Evolutionary conservation across 2,888 invertebrate species (phyloP), one percentile per base, ranked within the genome.

Genomic region (Proisotoma minuta): DNA sequence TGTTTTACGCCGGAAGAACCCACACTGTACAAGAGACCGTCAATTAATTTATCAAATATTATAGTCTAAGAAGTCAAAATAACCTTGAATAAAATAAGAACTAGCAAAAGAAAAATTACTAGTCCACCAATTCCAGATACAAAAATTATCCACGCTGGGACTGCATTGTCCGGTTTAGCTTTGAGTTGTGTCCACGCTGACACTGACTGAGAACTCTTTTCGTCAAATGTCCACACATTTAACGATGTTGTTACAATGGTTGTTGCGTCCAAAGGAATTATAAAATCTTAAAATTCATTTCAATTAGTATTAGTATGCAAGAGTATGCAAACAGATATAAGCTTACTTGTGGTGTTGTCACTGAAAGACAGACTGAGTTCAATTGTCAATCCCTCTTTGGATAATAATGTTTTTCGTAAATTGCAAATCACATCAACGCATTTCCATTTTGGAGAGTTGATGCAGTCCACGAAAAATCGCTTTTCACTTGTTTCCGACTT

Each of bases 1-100:
- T 2, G 50, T 60, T 24, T 62, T 59, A 12, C 65, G 40, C 53
- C 60, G 56, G 26, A 65, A 65, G 22, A 65, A 65, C n/a, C 65
- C 65, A 29, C 59, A 56, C 65, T 64, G 20, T 43, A 43, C n/a
- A n/a, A n/a, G n/a, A n/a, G n/a, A n/a, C n/a, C n/a, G n/a, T n/a
- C n/a, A n/a, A n/a, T n/a, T n/a, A n/a, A n/a, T n/a, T n/a, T n/a
- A n/a, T n/a, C n/a, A n/a, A n/a, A n/a, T n/a, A n/a, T n/a, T n/a
- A n/a, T n/a, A n/a, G n/a, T n/a, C n/a, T n/a, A 43, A 43, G 20
- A 43, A 43, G 20, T 5, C 15, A 43, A 20, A 43, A n/a, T 43
- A 34, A 54, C 64, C 58, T 61, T 63, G 24, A 51, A 60, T 1
- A 66, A 24, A 8, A 40, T 4, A 24, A 63, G 29, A 22, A 57